Evolutionary conservation across 2,888 invertebrate genomes (phyloP), one percentile per base, ranked within the genome.

Genomic region (Macropis europaea): DNA sequence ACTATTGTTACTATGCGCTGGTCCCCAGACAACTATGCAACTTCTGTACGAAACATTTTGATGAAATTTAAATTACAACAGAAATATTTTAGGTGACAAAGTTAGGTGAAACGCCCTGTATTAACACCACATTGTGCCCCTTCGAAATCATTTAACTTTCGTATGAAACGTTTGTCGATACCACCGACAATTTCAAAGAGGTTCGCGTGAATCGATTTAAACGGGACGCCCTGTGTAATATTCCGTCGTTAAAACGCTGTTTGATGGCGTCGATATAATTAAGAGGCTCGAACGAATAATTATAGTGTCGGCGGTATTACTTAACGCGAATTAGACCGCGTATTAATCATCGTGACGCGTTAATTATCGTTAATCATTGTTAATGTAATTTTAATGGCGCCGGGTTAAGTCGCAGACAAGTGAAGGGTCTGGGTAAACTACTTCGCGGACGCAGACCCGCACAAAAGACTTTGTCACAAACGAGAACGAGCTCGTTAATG

Each of bases 351-450:
- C 67, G 36, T 67, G 67, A 67, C 70, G 45, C 48, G 67, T 67
- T 71, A 71, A 71, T 66, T 59, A 70, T 57, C 68, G 62, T 73
- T 70, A 70, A 72, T 62, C 72, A 63, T 62, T 48, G 57, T 68
- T 72, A 72, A 72, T 69, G 69, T 54, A 72, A 72, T 72, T 69
- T 72, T 69, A 62, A 72, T 69, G 69, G 62, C 69, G 50, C 32
- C 69, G 11, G 57, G 38, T 59, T 62, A 53, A 62, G 60, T 38
- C 32, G 50, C 36, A 24, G 32, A 34, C 50, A 24, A 11, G 19
- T 47, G 53, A 42, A 7, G 17, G 36, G 48, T 15, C 9, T 34
- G 48, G 17, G 48, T 26, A 53, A 17, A 32, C 36, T 50, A 34
- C 30, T 34, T 22, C 26, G 32, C 32, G 42, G 26, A 1, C 28